phyloP scores from a whole-genome alignment of 2,888 invertebrate genomes.

The Eristalinus aeneus region DNA sequence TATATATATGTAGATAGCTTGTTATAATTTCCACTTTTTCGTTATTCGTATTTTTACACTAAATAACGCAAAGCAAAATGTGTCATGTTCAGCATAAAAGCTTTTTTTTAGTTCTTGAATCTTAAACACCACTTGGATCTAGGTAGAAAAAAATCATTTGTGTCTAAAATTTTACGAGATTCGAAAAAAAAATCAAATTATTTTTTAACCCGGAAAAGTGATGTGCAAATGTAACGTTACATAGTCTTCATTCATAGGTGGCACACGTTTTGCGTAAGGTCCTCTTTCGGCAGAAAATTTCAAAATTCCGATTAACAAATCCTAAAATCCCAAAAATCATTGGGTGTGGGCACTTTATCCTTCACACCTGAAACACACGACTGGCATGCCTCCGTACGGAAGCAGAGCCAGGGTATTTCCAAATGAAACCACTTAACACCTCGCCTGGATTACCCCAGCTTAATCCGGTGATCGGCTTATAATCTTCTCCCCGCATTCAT shows the following conservation, averaged over 20 bases:
- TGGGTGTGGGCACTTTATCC: constrained; percentile 12
- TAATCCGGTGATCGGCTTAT: constrained; percentile 61
- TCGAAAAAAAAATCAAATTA: constrained; percentile 26
- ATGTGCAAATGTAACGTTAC: constrained; percentile 62
- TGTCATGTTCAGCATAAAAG: too few relatives aligned
- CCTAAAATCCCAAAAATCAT: constrained; percentile 61
- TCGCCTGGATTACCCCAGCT: constrained; percentile 61
- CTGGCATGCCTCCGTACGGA: constrained; percentile 60
- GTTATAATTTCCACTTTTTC: too few relatives aligned
- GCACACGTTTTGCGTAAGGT: constrained; percentile 61
- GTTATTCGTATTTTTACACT: too few relatives aligned
- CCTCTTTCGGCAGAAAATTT: neutral
- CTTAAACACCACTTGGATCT: too few relatives aligned
- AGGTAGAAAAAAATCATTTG: neutral
- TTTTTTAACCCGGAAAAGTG: constrained; percentile 56
- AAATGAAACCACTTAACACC: constrained; percentile 69
- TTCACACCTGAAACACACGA: constrained; percentile 62
- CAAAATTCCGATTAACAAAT: constrained; percentile 34
- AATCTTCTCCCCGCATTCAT: constrained; percentile 51
- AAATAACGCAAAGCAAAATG: too few relatives aligned
- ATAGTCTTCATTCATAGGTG: constrained; percentile 49
- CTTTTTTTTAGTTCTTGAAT: too few relatives aligned
- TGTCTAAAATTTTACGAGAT: neutral
- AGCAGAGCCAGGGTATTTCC: constrained; percentile 58
- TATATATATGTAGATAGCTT: too few relatives aligned